Percentiles rank a stretch among this genome's conserved stretches.
These are phyloP conservation scores for Leptinotarsa tumamoca DNA, from an alignment of 2,888 invertebrate genomes.

Conservation along the genomic window DNA sequence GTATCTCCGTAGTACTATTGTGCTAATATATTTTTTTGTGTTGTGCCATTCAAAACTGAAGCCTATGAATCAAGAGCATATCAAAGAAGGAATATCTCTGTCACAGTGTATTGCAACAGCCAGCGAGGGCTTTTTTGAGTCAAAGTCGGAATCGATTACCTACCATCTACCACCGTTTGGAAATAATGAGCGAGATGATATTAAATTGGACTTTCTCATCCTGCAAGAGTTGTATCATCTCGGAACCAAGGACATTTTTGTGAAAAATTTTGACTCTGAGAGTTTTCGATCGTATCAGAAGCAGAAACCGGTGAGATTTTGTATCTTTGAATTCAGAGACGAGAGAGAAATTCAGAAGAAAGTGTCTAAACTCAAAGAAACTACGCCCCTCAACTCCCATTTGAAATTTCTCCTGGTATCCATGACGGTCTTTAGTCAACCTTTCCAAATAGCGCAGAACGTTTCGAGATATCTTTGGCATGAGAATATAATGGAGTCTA, in stretches of 20 bases:
- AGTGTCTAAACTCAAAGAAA: constrained; percentile 21
- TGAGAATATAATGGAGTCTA: constrained; percentile 30
- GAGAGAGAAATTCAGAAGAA: constrained; percentile 25
- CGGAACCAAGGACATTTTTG: constrained; percentile 5
- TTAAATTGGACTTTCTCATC: constrained; percentile 12
- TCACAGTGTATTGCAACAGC: constrained; percentile 34
- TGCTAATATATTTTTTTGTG: not conserved
- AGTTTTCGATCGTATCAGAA: not conserved
- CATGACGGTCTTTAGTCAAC: constrained; percentile 6
- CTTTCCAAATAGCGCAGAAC: constrained; percentile 3
- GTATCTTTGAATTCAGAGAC: constrained; percentile 34
- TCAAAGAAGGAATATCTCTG: constrained; percentile 31
- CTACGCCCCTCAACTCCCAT: constrained; percentile 11
- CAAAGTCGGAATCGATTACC: constrained; percentile 22
- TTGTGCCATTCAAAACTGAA: constrained; percentile 24
- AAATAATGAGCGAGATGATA: not conserved
- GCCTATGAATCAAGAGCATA: constrained; percentile 9
- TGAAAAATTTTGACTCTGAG: constrained; percentile 20
- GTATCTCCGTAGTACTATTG: not conserved
- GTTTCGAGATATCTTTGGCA: constrained; percentile 27
- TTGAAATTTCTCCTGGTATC: constrained; percentile 32
- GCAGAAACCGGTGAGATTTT: constrained; percentile 22
- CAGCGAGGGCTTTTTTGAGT: constrained; percentile 25
- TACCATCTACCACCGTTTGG: constrained; percentile 28
- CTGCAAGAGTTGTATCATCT: constrained; percentile 19